A percentile compares a stretch with the other conserved stretches of the same genome.
Evolutionary conservation across 2,113 vertebrate species (phyloP).

Genomic region (Antechinus flavipes): DNA sequence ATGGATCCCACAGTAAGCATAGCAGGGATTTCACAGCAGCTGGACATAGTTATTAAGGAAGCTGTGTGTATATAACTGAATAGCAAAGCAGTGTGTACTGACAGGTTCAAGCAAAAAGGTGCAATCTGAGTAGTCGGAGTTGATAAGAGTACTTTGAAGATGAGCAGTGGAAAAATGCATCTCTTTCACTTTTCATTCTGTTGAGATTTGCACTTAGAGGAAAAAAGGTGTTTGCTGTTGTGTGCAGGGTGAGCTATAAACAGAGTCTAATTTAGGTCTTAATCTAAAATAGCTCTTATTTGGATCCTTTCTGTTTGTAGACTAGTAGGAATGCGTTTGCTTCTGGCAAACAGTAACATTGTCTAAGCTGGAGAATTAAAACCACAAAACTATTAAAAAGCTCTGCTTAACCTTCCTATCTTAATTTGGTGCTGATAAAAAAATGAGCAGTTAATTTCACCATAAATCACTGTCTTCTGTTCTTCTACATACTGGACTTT

Average conservation of each 20-base stretch:
- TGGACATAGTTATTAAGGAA: not conserved
- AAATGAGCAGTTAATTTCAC: not conserved
- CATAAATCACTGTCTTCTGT: not conserved
- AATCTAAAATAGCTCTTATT: constrained; percentile 1
- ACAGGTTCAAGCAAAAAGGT: not conserved
- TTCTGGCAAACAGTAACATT: not conserved
- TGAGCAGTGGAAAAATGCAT: not conserved
- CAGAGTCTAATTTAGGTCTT: not conserved
- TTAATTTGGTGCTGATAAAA: not conserved
- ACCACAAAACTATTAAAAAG: not conserved
- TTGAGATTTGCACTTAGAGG: not conserved
- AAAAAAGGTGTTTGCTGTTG: constrained; percentile 2
- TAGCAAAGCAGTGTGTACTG: not conserved
- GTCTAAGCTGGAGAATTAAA: not conserved
- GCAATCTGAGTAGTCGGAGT: not conserved
- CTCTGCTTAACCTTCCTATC: not conserved
- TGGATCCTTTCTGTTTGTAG: not conserved
- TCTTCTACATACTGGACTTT: not conserved
- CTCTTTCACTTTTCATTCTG: not conserved
- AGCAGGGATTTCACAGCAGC: not conserved
- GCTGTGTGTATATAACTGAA: constrained; percentile 2
- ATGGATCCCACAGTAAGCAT: not conserved
- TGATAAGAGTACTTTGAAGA: not conserved
- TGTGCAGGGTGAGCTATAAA: not conserved
- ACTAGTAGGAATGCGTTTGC: not conserved